A percentile compares a stretch with the other conserved stretches of the same genome.
Evolutionary conservation across 1,140 invertebrate species (phyloP).

Genomic region (Drosophila melanica): DNA sequence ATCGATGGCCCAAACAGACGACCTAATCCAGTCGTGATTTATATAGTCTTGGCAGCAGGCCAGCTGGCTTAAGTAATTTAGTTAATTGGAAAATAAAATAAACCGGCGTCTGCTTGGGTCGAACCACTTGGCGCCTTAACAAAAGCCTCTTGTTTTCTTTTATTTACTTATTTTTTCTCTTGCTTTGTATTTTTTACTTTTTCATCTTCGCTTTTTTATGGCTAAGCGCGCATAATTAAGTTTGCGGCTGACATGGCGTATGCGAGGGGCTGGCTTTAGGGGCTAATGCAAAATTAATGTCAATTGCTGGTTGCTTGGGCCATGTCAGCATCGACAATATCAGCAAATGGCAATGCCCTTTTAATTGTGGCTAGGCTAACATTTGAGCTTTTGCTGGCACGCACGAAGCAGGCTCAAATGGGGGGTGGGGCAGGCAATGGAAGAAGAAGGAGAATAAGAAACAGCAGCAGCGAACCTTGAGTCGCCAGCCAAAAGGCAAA

Average conservation of each 20-base stretch:
- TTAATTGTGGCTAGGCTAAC: constrained; percentile 61
- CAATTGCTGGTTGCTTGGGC: constrained; percentile 50
- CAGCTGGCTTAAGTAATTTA: constrained; percentile 70
- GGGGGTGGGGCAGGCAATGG: no score
- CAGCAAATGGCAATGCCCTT: constrained; percentile 67
- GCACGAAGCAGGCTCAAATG: constrained; percentile 1
- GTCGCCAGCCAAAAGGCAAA: constrained; percentile 42
- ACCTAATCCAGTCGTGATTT: constrained; percentile 34
- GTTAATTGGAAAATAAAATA: constrained; percentile 80
- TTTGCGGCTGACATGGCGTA: constrained; percentile 55
- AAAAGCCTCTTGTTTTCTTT: constrained; percentile 43
- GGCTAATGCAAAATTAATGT: constrained; percentile 81
- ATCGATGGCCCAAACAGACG: constrained; percentile 12
- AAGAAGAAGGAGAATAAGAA: not conserved
- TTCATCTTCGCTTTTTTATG: constrained; percentile 33
- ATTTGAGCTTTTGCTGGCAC: constrained; percentile 47
- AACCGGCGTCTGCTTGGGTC: constrained; percentile 37
- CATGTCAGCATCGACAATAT: constrained; percentile 34
- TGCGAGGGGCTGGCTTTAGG: constrained; percentile 13
- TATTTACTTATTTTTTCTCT: not conserved
- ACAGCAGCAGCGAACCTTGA: constrained; percentile 25
- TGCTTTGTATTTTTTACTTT: not conserved
- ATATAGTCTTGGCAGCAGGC: constrained; percentile 8
- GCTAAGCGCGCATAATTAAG: constrained; percentile 71
- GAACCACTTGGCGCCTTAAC: constrained; percentile 53